Evolutionary conservation across 2,797 vertebrate species (phyloP), one percentile per base, ranked within the genome.

Genomic region (Limnodromus scolopaceus): DNA sequence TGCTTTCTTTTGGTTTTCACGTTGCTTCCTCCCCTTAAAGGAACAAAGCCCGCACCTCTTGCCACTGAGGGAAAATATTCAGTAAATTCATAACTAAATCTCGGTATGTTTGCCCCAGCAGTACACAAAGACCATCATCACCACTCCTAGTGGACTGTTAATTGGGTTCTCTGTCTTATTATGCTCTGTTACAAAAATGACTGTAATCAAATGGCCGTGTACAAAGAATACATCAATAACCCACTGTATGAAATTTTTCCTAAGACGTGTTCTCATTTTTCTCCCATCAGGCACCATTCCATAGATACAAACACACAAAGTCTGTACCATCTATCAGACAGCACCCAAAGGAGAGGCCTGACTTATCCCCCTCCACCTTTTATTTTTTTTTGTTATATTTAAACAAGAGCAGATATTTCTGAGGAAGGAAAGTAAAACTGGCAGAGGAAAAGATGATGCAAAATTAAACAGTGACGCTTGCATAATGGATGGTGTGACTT

Each of bases 121-220:
- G 38, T 43, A 64, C 19, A 57, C 38, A 86, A 65, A 80, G 28
- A 60, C 16, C 54, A 61, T 65, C 36, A 45, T 43, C 72, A 69
- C 60, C 0, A 0, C 17, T 90, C 68, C 51, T 83, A 41, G 30
- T 57, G 68, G 38, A 72, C 38, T 83, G 60, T 54, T 96, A 90
- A 94, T 83, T 69, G 58, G 28, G 20, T 87, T 87, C 77, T 71
- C 51, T 83, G 28, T 65, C 51, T 85, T 63, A 32, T 65, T 76
- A 87, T 32, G 45, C 17, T n/a, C 10, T 58, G 1, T 72, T 86
- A 38, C 32, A 68, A 61, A 24, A 84, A 39, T 0, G 1, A 57
- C 57, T 75, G 25, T 58, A 71, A 75, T 64, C 30, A 60, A 81
- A 75, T 36, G 57, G n/a, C 32, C 30, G 13, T 12, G 25, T 36